Evolutionary conservation across 1,140 invertebrate species (phyloP), one percentile per base, ranked within the genome.

Genomic region (Pseudomyrmex pallidus): DNA sequence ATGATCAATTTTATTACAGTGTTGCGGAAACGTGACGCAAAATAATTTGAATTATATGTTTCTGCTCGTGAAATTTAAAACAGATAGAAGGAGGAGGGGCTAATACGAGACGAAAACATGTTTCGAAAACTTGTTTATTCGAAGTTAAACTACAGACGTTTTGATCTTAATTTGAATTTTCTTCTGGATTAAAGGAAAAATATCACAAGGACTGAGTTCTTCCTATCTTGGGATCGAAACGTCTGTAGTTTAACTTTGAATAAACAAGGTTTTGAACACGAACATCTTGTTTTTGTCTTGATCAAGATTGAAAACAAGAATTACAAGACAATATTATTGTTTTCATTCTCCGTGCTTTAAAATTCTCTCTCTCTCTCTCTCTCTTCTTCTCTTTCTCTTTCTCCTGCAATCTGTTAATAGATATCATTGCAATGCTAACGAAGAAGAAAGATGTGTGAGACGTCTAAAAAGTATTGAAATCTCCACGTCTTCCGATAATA

Each of bases 401-500:
- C 35, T 35, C 35, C 0, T 5, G 5, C 35, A 35, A 0, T 35
- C 35, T 35, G 22, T 70, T 80, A 70, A 80, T 1, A 13, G 10
- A 13, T 72, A 59, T 59, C 20, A 57, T 13, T 12, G 48, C 17
- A 4, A 68, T 48, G 50, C 13, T 10, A 12, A 59, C 20, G 57
- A 22, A 8, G 44, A 17, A 48, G 54, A 52, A 22, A 56, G 20
- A 50, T 12, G 52, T n/a, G 17, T 20, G 35, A 56, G 66, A 48
- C 20, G 15, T 9, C 46, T 61, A 48, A 72, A 80, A 80, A 61
- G 72, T 70, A 61, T 56, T 35, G 22, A 57, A 50, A 80, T 54
- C 54, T 64, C 12, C n/a, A 44, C 66, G 66, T 70, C 76, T 72
- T 61, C 12, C 66, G 54, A 70, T 86, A 88, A 90, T 86, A 89